Evolutionary conservation across 2,888 invertebrate species (phyloP), one percentile per base, ranked within the genome.

Genomic region (Gymnocheta viridis): DNA sequence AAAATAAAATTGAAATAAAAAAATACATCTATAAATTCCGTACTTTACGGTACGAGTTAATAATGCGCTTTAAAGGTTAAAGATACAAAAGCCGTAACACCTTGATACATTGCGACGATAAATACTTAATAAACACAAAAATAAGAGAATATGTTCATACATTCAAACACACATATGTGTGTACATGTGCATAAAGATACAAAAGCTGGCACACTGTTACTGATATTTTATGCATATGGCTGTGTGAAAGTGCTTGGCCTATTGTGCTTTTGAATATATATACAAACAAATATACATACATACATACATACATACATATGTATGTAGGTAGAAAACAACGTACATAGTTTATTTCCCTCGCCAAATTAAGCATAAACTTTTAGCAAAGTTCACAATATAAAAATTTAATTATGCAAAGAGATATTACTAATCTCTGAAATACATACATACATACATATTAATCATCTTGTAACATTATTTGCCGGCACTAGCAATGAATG

Each of bases 61-160:
- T 78, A 84, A 81, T 81, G 84, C 76, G 76, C 82, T 82, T 77
- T 79, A 86, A 85, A 86, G 86, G 86, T 86, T 86, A 86, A 86
- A 86, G 83, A 83, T 86, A 81, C 85, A 86, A 86, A 86, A 85
- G 86, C 77, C 85, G 66, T 79, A 85, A 82, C 76, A 84, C 84
- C 84, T 83, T 81, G 81, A 78, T 81, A 81, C 74, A 69, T 60
- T 72, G 77, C 72, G 41, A 49, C 82, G 69, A 84, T 84, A 84
- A 84, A 84, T 81, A 80, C 84, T 74, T 67, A 74, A 79, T 82
- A 78, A 32, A 74, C 56, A 56, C 60, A 66, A 32, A 47, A 44
- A 47, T 32, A 58, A 38, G 35, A 58, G 5, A 58, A 17, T 35
- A 35, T 22, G 27, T 29, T 14, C 9, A 58, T 22, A 44, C 7